These are phyloP conservation scores for Falco punctatus DNA, from an alignment of 2,113 vertebrate species.

Conservation along the genomic window DNA sequence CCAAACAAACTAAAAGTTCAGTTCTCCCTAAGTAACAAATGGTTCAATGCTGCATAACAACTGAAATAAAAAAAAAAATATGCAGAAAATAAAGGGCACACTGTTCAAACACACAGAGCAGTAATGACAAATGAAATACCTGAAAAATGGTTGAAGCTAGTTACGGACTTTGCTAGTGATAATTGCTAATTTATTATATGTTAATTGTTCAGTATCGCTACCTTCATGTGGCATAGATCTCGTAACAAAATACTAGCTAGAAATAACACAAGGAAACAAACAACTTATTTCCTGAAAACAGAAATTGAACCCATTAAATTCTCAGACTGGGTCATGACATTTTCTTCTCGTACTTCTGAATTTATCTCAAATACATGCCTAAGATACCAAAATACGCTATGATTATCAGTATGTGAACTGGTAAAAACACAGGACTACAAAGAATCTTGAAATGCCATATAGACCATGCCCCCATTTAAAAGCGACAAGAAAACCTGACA, in stretches of 20 bases:
- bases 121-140: constrained; percentile 33
- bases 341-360: neutral
- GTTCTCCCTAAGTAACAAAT: neutral
- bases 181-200: neutral
- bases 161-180: neutral
- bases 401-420: neutral
- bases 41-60: neutral
- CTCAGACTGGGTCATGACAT: neutral
- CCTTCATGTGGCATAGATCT: neutral
- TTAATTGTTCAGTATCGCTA: neutral
- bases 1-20: neutral
- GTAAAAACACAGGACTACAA: neutral
- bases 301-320: neutral
- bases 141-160: constrained; percentile 12
- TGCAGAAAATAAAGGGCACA: neutral
- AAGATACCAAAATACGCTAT: neutral
- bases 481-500: neutral
- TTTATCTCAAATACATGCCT: neutral
- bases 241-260: neutral
- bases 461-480: neutral
- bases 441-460: neutral
- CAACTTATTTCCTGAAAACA: neutral
- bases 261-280: neutral
- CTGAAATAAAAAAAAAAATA: neutral
- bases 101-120: neutral